phyloP scores from a whole-genome alignment of 2,888 invertebrate species.

The Smittia aterrima region DNA sequence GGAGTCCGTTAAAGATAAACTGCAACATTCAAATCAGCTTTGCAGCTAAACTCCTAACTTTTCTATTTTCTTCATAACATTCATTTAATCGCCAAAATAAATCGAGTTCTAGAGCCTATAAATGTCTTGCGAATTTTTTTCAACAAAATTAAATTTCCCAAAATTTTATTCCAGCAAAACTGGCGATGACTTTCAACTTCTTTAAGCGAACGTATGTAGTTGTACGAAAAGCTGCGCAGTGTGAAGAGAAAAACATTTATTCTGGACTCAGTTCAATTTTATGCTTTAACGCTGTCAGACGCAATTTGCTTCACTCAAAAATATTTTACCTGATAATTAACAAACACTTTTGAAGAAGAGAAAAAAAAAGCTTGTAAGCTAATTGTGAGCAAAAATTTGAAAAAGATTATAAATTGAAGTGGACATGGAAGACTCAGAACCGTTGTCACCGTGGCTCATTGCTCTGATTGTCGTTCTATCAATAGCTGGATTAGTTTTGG shows the following conservation, averaged over 20 bases:
- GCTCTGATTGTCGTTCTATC: constrained; percentile 5
- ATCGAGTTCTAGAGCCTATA: too few relatives aligned
- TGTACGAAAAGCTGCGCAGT: constrained; percentile 1
- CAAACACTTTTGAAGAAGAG: too few relatives aligned
- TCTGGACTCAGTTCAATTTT: not conserved
- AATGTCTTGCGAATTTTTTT: too few relatives aligned
- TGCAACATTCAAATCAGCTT: too few relatives aligned
- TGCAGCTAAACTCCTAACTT: too few relatives aligned
- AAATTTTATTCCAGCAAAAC: too few relatives aligned
- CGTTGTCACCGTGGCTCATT: constrained; percentile 19
- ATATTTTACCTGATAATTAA: not conserved
- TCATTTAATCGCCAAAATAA: too few relatives aligned
- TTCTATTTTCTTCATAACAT: too few relatives aligned
- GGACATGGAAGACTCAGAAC: not conserved
- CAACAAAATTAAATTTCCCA: too few relatives aligned
- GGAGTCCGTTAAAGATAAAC: too few relatives aligned
- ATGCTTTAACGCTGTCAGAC: not conserved
- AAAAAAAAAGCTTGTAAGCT: not conserved
- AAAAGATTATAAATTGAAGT: not conserved
- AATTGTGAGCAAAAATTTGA: not conserved
- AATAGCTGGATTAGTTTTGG: not conserved
- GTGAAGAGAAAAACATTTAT: not conserved
- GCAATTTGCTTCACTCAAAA: too few relatives aligned
- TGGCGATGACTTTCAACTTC: not conserved
- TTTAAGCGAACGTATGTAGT: not conserved